Base-by-base conservation (phyloP, 2,797 vertebrate genomes). In the Picus viridis region DNA sequence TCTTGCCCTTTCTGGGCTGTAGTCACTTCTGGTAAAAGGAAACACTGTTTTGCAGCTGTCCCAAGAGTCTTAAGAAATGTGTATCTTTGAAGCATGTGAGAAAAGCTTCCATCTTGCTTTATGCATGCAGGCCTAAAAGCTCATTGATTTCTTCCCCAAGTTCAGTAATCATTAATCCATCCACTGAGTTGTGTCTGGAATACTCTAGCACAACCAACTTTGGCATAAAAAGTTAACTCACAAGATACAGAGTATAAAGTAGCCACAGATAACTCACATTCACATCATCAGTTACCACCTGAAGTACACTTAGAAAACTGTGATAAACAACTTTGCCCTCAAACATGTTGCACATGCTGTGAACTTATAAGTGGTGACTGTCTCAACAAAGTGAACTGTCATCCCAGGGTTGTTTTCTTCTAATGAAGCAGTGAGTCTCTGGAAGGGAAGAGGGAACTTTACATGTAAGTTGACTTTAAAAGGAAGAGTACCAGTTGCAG, bases 121-220 rank as follows among this genome's bases (percentile, higher is more conserved):
- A 70, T 75, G 57, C 57, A 23, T 1, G 0, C n/a, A 74, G 58
- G 36, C 76, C 47, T 93, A 88, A 95, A 85, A 91, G 92, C 87
- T 81, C 90, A 83, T 81, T 88, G 87, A 91, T 94, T 94, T 89
- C 69, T 81, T 89, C 75, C 29, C 5, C 56, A 72, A 30, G 43
- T 72, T 94, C 87, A 70, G 1, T 89, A 83, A 74, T 87, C 29
- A 45, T 87, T 89, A 77, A 85, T 90, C 59, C 67, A 69, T 88
- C 63, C n/a, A 22, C 3, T 7, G 82, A 43, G 67, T 64, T 83
- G 54, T 43, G 10, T 62, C 63, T 92, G 77, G 51, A 83, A 86
- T 89, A 39, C 29, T 72, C 56, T 49, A 80, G 51, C 27, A 54
- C 56, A 83, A 83, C 8, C 7, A 53, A 9, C 62, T 80, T 59